A percentile compares a stretch with the other conserved stretches of the same genome.
phyloP scores from a whole-genome alignment of 2,113 vertebrate species.

The Mohoua ochrocephala region DNA sequence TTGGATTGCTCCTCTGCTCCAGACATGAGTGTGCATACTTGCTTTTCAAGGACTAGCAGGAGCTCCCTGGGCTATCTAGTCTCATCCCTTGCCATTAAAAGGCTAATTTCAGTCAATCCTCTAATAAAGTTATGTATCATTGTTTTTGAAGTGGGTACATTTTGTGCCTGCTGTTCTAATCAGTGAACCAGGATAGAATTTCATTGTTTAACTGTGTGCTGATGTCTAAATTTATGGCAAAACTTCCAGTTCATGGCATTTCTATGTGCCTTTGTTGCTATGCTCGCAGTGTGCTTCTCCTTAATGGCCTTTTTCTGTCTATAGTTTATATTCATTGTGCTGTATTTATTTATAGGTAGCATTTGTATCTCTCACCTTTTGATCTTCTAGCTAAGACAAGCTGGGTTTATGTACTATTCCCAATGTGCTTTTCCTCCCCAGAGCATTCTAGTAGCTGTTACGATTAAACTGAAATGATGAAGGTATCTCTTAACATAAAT shows the following conservation, averaged over 20 bases:
- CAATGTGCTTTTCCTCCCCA: neutral
- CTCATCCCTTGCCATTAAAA: neutral
- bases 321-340: neutral
- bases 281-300: neutral
- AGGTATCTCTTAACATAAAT: neutral
- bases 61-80: neutral
- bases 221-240: neutral
- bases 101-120: neutral
- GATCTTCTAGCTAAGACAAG: neutral
- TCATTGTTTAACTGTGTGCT: rapidly evolving
- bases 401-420: neutral
- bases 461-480: neutral
- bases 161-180: neutral
- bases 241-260: neutral
- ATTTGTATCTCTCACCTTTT: neutral
- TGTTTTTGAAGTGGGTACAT: neutral
- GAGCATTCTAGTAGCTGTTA: neutral
- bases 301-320: neutral
- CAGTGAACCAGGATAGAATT: neutral
- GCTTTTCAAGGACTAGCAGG: neutral
- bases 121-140: neutral
- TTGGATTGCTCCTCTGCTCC: neutral
- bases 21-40: constrained; percentile 43
- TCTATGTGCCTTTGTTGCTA: neutral
- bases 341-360: neutral